Conservation (phyloP, 2,797 vertebrate genomes). For the Labeo calbasu region DNA sequence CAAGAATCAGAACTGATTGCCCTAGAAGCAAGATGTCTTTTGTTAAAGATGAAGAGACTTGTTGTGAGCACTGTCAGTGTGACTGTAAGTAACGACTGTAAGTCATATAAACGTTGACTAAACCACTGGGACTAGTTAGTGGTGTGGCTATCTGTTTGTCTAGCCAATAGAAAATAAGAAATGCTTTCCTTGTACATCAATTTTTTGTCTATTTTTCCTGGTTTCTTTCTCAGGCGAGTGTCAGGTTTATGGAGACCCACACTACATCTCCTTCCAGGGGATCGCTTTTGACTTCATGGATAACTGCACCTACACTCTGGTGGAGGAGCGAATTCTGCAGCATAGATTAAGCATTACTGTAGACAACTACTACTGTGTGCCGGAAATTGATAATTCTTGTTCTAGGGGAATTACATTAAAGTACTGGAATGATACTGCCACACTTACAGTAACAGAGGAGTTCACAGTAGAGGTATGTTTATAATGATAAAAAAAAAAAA, state of each 20-base stretch:
- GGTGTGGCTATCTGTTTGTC: not conserved
- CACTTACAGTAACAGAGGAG: constrained; percentile 54
- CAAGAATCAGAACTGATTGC: constrained; percentile 56
- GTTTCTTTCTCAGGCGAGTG: constrained; percentile 68
- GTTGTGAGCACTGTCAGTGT: constrained; percentile 73
- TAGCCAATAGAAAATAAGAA: not conserved
- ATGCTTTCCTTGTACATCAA: not conserved
- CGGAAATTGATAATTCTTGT: constrained; percentile 60
- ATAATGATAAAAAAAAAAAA: not conserved
- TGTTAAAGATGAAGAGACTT: constrained; percentile 66
- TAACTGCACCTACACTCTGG: constrained; percentile 71
- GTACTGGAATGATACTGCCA: constrained; percentile 67
- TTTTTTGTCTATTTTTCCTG: not conserved
- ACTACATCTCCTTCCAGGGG: constrained; percentile 76
- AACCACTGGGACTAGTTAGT: not conserved
- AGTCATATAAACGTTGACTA: not conserved
- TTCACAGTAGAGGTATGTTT: constrained; percentile 61
- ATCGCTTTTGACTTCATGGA: constrained; percentile 66
- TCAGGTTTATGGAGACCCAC: constrained; percentile 76
- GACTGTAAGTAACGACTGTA: constrained; percentile 71
- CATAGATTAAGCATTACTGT: constrained; percentile 70
- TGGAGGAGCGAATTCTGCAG: constrained; percentile 68
- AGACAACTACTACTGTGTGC: constrained; percentile 69
- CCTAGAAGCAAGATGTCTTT: constrained; percentile 58
- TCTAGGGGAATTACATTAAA: constrained; percentile 69